Evolutionary conservation across 2,797 vertebrate genomes (phyloP).

Genomic region (Sebastiscus albofasciatus): DNA sequence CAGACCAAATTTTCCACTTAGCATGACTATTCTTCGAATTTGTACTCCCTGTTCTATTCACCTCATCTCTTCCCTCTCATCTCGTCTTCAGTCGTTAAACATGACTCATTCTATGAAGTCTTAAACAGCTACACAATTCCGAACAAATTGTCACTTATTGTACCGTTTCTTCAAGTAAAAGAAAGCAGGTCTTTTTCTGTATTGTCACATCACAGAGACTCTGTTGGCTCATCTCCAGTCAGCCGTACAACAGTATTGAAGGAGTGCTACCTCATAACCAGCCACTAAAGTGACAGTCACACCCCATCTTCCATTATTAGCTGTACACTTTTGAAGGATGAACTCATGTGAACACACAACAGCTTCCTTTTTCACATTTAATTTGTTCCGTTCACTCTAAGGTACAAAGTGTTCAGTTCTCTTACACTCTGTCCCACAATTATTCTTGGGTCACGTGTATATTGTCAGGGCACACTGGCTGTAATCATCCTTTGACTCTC

Average conservation of each 20-base stretch:
- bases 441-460: background rate
- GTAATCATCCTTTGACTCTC: conserved; percentile 23
- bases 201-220: conserved; percentile 23
- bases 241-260: background rate
- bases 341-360: background rate
- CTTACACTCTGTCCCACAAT: background rate
- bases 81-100: background rate
- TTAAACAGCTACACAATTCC: background rate
- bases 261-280: background rate
- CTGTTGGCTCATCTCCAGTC: conserved; percentile 15
- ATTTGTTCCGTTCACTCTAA: background rate
- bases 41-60: background rate
- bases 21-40: background rate
- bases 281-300: conserved; percentile 5
- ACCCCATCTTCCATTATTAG: background rate
- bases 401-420: background rate
- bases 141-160: conserved; percentile 8
- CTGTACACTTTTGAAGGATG: background rate
- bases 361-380: background rate
- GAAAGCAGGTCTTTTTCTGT: background rate
- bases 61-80: background rate
- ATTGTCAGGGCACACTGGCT: background rate
- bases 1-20: background rate
- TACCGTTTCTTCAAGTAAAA: background rate
- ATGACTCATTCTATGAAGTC: conserved; percentile 12